Conservation (phyloP, 2,797 vertebrate genomes). For the Malacoctenus gilli region DNA sequence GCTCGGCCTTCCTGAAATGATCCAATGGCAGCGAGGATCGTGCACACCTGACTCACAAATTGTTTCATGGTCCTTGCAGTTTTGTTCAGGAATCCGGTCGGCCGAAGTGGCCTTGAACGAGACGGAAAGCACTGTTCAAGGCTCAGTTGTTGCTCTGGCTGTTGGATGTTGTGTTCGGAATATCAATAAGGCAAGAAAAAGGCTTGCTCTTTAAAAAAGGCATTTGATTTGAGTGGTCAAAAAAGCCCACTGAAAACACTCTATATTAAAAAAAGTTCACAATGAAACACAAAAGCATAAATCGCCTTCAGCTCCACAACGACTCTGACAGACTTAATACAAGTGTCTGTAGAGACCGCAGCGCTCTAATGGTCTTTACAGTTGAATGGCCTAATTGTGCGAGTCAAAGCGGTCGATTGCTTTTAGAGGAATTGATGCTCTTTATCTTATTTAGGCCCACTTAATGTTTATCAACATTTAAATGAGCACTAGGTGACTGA, state of each 20-base stretch:
- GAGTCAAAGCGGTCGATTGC: constrained; percentile 23
- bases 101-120: neutral
- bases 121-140: neutral
- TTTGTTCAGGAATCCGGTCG: neutral
- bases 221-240: too few relatives aligned
- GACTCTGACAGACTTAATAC: too few relatives aligned
- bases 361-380: constrained; percentile 10
- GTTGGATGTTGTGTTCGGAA: neutral
- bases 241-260: neutral
- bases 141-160: neutral
- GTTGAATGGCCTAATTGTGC: constrained; percentile 7
- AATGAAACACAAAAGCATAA: too few relatives aligned
- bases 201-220: too few relatives aligned
- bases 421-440: constrained; percentile 34
- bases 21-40: neutral
- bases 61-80: constrained; percentile 5
- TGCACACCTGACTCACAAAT: constrained; percentile 4
- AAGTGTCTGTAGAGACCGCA: too few relatives aligned
- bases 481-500: constrained; percentile 24
- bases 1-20: constrained; percentile 13
- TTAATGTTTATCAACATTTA: constrained; percentile 44
- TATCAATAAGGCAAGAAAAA: constrained; percentile 6
- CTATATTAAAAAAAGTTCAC: too few relatives aligned
- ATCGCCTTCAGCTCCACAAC: too few relatives aligned
- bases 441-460: constrained; percentile 30